phyloP scores from a whole-genome alignment of 1,140 invertebrate species.

The Ceratosolen solmsi region DNA sequence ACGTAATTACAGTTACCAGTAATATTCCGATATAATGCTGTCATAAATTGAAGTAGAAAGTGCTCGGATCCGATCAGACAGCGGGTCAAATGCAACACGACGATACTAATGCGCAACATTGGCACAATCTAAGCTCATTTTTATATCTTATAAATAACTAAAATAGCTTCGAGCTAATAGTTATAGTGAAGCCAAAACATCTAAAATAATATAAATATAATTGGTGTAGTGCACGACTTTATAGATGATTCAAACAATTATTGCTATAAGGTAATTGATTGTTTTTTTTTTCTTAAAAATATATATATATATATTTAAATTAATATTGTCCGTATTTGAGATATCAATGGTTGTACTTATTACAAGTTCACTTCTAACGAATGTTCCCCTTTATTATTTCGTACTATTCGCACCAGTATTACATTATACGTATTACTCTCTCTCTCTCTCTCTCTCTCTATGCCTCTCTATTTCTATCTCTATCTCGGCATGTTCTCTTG shows the following conservation, averaged over 20 bases:
- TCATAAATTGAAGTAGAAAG: background rate
- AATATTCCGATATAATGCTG: background rate
- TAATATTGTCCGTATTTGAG: too few species aligned
- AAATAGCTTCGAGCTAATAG: too few species aligned
- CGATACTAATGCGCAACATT: too few species aligned
- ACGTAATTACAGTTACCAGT: background rate
- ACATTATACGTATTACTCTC: background rate
- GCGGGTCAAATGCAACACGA: too few species aligned
- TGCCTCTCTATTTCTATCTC: too few species aligned
- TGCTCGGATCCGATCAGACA: background rate
- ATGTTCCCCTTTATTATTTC: conserved; percentile 23
- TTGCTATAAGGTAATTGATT: too few species aligned
- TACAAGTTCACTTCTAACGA: background rate
- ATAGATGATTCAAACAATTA: too few species aligned
- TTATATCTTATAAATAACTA: too few species aligned
- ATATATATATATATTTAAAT: background rate
- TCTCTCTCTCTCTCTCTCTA: conserved; percentile 49
- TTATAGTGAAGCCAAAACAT: too few species aligned
- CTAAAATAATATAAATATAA: too few species aligned
- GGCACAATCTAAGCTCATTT: too few species aligned
- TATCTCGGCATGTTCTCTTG: conserved; percentile 41
- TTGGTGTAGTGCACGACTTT: too few species aligned
- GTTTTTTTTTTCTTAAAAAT: background rate
- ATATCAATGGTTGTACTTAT: background rate
- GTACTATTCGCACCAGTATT: background rate